Evolutionary conservation across 1,140 invertebrate species (phyloP).

Genomic region (Trichomalopsis sarcophagae): DNA sequence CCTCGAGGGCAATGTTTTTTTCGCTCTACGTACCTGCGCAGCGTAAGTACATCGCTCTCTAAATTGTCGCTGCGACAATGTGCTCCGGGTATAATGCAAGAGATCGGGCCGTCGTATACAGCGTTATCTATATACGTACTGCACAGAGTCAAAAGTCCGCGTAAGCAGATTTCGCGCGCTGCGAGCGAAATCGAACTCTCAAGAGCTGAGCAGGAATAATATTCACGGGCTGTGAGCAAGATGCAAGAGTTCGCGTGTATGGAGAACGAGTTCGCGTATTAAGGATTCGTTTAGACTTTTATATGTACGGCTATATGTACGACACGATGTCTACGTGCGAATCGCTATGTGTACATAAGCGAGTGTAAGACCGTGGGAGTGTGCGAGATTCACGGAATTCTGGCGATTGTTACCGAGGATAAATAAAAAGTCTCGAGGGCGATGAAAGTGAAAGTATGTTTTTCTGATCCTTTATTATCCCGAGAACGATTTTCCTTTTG

Average conservation of each 20-base stretch:
- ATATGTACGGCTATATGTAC: conserved; percentile 10
- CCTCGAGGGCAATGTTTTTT: neutral
- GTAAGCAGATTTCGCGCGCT: conserved; percentile 10
- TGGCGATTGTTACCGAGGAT: conserved; percentile 38
- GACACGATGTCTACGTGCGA: conserved; percentile 20
- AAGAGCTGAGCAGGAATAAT: neutral
- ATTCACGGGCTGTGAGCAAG: neutral
- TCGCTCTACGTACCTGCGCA: neutral
- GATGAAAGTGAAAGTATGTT: conserved; percentile 17
- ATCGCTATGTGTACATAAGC: conserved; percentile 6
- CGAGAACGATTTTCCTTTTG: neutral
- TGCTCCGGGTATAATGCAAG: neutral
- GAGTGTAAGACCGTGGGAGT: neutral
- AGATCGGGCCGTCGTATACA: conserved; percentile 22
- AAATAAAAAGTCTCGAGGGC: conserved; percentile 38
- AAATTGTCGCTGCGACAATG: neutral
- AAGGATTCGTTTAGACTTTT: conserved; percentile 46
- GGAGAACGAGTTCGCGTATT: neutral
- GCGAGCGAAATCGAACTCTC: neutral
- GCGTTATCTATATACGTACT: conserved; percentile 10
- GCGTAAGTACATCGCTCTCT: neutral
- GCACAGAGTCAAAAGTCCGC: conserved; percentile 1
- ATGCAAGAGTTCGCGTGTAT: neutral
- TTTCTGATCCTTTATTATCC: neutral
- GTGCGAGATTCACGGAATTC: neutral